Conservation (phyloP, 2,888 invertebrate genomes). For the Hyalella azteca region DNA sequence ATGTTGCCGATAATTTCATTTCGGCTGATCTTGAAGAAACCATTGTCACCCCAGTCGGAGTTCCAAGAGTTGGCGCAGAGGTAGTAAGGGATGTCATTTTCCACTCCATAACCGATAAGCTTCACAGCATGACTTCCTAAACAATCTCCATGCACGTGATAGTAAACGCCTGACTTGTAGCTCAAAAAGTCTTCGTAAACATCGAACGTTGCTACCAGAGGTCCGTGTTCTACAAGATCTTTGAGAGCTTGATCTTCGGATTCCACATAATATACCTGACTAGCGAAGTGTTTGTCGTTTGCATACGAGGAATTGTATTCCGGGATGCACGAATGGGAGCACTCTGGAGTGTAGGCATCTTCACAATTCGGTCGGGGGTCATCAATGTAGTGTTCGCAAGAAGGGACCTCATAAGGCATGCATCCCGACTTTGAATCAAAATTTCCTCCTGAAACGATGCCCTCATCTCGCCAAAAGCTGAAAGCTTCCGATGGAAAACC, state of each 20-base stretch:
- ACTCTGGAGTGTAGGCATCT: constrained; percentile 75
- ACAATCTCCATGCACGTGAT: constrained; percentile 74
- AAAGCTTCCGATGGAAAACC: constrained; percentile 85
- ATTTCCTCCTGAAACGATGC: constrained; percentile 86
- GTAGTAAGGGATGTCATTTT: constrained; percentile 83
- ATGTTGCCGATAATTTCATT: constrained; percentile 66
- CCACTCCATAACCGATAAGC: constrained; percentile 87
- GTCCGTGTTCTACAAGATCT: constrained; percentile 83
- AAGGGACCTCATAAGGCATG: constrained; percentile 81
- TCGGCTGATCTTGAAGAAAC: constrained; percentile 79
- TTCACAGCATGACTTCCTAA: constrained; percentile 88
- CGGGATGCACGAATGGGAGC: constrained; percentile 72
- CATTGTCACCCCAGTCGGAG: constrained; percentile 84
- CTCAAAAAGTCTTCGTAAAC: constrained; percentile 83
- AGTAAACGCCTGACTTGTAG: constrained; percentile 80
- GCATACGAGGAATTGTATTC: constrained; percentile 74
- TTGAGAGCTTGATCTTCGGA: constrained; percentile 74
- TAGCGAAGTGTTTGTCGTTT: constrained; percentile 78
- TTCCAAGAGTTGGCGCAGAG: constrained; percentile 93
- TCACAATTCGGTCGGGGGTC: constrained; percentile 77
- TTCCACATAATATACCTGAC: constrained; percentile 66
- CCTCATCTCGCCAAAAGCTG: constrained; percentile 82
- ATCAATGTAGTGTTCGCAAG: constrained; percentile 89
- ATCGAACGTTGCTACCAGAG: constrained; percentile 86
- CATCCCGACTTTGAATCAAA: constrained; percentile 78